Evolutionary conservation across 2,888 invertebrate genomes (phyloP).

Genomic region (Caenorhabditis afra): DNA sequence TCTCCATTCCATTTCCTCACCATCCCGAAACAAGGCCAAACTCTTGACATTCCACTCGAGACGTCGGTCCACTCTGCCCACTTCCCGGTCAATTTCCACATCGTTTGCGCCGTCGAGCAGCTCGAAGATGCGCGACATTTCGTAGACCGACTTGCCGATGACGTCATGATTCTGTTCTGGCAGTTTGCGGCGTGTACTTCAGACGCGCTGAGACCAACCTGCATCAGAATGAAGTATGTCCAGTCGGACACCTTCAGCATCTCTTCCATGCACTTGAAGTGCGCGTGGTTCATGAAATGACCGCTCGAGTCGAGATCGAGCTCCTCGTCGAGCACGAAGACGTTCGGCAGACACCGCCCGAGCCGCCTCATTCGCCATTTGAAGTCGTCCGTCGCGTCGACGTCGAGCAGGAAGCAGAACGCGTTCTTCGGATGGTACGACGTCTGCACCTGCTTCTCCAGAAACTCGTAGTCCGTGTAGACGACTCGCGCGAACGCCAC

Average conservation of each 20-base stretch:
- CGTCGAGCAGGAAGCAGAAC: slow-evolving; percentile 48
- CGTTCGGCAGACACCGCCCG: slow-evolving; percentile 45
- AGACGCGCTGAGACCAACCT: slow-evolving; percentile 19
- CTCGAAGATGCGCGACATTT: slow-evolving; percentile 47
- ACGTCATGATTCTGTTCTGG: slow-evolving; percentile 54
- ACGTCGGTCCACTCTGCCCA: slow-evolving; percentile 33
- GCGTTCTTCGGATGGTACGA: slow-evolving; percentile 55
- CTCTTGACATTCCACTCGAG: slow-evolving; percentile 43
- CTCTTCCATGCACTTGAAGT: slow-evolving; percentile 55
- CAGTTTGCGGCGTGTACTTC: background rate
- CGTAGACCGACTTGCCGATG: slow-evolving; percentile 51
- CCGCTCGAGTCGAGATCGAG: slow-evolving; percentile 50
- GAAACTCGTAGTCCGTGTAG: slow-evolving; percentile 58
- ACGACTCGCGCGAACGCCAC: slow-evolving; percentile 61
- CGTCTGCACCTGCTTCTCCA: slow-evolving; percentile 57
- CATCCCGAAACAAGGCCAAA: slow-evolving; percentile 52
- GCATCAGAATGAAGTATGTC: slow-evolving; percentile 56
- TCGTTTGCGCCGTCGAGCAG: slow-evolving; percentile 58
- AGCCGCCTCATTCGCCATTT: slow-evolving; percentile 20
- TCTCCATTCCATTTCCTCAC: background rate
- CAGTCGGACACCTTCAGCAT: slow-evolving; percentile 47
- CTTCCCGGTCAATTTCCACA: slow-evolving; percentile 48
- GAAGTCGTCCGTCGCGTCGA: slow-evolving; percentile 28
- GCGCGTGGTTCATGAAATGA: slow-evolving; percentile 59
- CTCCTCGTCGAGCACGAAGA: slow-evolving; percentile 33